These are phyloP conservation scores for Drosophila mimetica DNA, from an alignment of 2,888 invertebrate genomes.

Conservation along the genomic window DNA sequence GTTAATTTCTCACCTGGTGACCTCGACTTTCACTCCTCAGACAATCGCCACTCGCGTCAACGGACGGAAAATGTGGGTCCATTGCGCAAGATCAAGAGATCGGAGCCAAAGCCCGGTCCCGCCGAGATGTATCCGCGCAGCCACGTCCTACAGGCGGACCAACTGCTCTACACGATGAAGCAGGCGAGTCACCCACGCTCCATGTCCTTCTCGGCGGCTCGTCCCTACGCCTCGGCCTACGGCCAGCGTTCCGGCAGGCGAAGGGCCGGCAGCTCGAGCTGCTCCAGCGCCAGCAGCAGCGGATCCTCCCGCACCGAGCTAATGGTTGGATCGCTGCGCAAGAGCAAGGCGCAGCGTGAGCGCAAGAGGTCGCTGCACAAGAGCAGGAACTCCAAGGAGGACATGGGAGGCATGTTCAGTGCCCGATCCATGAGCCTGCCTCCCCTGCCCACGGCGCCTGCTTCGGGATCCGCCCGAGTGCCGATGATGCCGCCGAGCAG, in stretches of 20 bases:
- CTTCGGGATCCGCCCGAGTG: neutral
- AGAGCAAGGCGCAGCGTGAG: neutral
- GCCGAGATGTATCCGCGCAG: constrained; percentile 40
- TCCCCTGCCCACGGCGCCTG: constrained; percentile 13
- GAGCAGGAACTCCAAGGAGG: neutral
- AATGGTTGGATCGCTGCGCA: neutral
- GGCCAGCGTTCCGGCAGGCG: neutral
- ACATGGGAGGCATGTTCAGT: constrained; percentile 13
- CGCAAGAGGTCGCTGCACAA: neutral
- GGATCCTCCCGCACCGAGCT: neutral
- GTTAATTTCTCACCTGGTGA: no score
- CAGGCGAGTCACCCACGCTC: constrained; percentile 58
- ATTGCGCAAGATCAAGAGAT: constrained; percentile 36
- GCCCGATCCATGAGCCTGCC: constrained; percentile 61
- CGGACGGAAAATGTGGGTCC: constrained; percentile 49
- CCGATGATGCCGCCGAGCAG: constrained; percentile 23
- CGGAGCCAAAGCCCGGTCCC: constrained; percentile 1
- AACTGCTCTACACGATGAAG: constrained; percentile 51
- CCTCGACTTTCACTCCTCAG: neutral
- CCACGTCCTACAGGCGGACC: constrained; percentile 55
- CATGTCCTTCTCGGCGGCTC: constrained; percentile 37
- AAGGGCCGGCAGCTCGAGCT: constrained; percentile 17
- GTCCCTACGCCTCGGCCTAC: constrained; percentile 25
- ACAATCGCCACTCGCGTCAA: constrained; percentile 1
- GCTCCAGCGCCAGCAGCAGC: constrained; percentile 3